Base-by-base conservation (phyloP, 2,888 invertebrate species). In the Microchrysa polita region DNA sequence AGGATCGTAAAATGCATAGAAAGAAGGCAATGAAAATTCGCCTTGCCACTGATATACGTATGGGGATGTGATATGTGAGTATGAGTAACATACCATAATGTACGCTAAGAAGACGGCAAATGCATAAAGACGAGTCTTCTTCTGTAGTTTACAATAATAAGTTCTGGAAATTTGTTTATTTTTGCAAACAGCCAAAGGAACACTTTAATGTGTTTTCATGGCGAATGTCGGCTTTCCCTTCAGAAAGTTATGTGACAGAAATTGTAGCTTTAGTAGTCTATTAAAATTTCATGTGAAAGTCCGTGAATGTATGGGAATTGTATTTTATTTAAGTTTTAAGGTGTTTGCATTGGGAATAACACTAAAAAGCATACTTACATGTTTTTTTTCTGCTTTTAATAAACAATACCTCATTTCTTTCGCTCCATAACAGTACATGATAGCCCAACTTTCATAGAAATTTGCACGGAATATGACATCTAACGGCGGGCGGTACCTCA, bases 1-100 rank as follows among this genome's bases (percentile, higher is more conserved):
- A 42, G 34, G 57, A 69, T 69, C 69, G 22, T 69, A 69, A 69
- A 69, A 69, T 55, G 69, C 57, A 22, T 57, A 69, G 57, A 12
- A 69, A 55, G 69, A 69, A 55, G 22, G 34, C 69, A 27, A 65
- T 48, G 65, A 65, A 65, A 65, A 48, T 65, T 65, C 48, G 1
- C 65, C 48, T 65, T 65, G 22, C 65, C 27, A 34, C 27, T 34
- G 27, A 34, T 7, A 7, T 34, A 34, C 27, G 27, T 34, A 34
- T 34, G 2, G 4, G 27, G 2, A 34, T 34, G 27, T 34, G 27
- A 7, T n/a, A 34, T 44, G 14, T 4, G 48, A 16, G 65, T 16
- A 48, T n/a, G n/a, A n/a, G n/a, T n/a, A n/a, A n/a, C n/a, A n/a
- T n/a, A n/a, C n/a, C 22, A 48, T 48, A 48, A n/a, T 34, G 27